Evolutionary conservation across 2,113 vertebrate species (phyloP).

Genomic region (Serilophus lunatus): DNA sequence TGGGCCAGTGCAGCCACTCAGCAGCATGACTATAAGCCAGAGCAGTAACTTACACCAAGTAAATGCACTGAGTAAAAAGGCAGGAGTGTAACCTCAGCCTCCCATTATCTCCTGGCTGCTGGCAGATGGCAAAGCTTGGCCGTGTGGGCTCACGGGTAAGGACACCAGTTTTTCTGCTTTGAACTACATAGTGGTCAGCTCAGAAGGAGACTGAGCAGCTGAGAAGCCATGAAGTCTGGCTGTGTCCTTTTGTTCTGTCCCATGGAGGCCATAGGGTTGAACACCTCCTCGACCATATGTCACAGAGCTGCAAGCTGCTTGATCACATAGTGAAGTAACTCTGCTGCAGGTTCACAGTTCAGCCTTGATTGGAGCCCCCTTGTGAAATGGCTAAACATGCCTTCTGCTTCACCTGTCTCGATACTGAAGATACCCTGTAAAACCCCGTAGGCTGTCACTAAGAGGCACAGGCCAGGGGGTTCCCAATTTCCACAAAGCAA

Average conservation of each 20-base stretch:
- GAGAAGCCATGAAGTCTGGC: neutral
- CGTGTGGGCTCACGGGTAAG: neutral
- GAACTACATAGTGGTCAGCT: neutral
- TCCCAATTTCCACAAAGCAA: neutral
- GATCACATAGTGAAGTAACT: neutral
- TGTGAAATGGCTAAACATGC: fast-evolving
- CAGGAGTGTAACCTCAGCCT: neutral
- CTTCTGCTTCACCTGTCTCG: neutral
- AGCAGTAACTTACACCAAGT: neutral
- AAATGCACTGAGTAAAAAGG: neutral
- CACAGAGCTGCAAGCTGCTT: neutral
- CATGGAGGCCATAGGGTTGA: neutral
- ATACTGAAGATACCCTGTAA: neutral
- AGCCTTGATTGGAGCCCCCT: neutral
- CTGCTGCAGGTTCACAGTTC: neutral
- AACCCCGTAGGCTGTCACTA: neutral
- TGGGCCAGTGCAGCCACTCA: neutral
- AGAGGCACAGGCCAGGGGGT: neutral
- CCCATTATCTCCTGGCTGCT: neutral
- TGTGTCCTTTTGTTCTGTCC: neutral
- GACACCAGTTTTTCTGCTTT: neutral
- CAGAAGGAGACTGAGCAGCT: neutral
- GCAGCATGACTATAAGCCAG: neutral
- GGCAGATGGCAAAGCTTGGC: neutral
- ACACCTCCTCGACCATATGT: neutral